phyloP scores from a whole-genome alignment of 2,888 invertebrate genomes.

The Epirrhoe tristata region DNA sequence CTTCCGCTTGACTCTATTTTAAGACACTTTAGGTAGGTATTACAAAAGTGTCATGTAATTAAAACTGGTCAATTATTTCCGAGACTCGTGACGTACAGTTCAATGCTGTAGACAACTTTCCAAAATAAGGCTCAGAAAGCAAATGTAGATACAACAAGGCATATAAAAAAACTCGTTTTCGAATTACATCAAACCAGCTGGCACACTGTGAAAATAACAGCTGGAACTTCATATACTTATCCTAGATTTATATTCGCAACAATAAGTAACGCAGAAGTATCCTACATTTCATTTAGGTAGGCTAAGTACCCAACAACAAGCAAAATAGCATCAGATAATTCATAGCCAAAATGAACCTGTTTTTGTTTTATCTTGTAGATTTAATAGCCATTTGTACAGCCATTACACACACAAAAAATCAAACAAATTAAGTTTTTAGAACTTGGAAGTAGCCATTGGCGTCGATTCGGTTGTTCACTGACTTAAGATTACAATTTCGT shows the following conservation, averaged over 20 bases:
- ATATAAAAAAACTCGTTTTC: slow-evolving; percentile 18
- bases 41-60: too few species aligned
- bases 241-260: too few species aligned
- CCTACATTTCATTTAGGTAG: background rate
- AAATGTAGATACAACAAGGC: background rate
- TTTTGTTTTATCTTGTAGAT: background rate
- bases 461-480: too few species aligned
- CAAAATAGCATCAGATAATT: background rate
- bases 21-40: too few species aligned
- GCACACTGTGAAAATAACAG: background rate
- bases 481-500: too few species aligned
- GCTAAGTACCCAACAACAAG: background rate
- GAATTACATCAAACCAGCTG: background rate
- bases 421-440: slow-evolving; percentile 34
- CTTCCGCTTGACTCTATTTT: too few species aligned
- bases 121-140: slow-evolving; percentile 14
- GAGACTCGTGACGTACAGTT: background rate
- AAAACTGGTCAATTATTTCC: too few species aligned
- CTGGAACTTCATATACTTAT: background rate
- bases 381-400: background rate
- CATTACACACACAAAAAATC: slow-evolving; percentile 26
- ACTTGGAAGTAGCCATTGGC: background rate
- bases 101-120: slow-evolving; percentile 9
- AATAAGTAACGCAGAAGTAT: background rate
- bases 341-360: background rate